Evolutionary conservation across 2,797 vertebrate genomes (phyloP), one percentile per base, ranked within the genome.

Genomic region (Nasua narica): DNA sequence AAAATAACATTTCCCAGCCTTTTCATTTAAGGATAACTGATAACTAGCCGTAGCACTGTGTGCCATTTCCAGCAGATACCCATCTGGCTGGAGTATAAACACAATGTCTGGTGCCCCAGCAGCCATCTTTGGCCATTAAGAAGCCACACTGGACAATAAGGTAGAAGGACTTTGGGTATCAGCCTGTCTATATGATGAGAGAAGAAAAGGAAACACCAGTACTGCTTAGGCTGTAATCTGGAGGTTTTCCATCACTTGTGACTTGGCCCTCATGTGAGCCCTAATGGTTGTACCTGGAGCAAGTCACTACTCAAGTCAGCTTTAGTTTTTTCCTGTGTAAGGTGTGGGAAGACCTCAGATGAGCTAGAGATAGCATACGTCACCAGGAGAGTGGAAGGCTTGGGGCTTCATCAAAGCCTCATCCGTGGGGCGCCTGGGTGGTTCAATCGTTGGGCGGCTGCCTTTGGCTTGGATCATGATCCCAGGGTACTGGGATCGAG

Each of bases 121-220:
- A 74, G 29, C 12, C 23, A 2, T 29, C 7, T 27, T 87, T 52
- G 65, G 25, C 19, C n/a, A 1, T 10, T 35, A 60, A 16, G 48
- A 67, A 65, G 54, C 29, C 5, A 16, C 43, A 23, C 19, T 7
- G 6, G 58, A 37, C 23, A 16, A 9, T 4, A 0, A 7, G 2
- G 56, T 52, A 5, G 70, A 48, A 77, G 46, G 54, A 67, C 9
- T 7, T n/a, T 3, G 2, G 32, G 19, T 50, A 29, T 32, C 54
- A 25, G 32, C 25, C 50, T 69, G 50, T 25, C 29, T 74, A 9
- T 18, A 21, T 27, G 50, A 40, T 13, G 23, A 58, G 32, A 15
- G 37, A 43, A n/a, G 0, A 15, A 50, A 16, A n/a, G 10, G 32
- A 4, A 11, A 5, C 15, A 2, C 37, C 2, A 37, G 40, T 23